Conservation (phyloP, 1,140 invertebrate species). For the Fopius arisanus region DNA sequence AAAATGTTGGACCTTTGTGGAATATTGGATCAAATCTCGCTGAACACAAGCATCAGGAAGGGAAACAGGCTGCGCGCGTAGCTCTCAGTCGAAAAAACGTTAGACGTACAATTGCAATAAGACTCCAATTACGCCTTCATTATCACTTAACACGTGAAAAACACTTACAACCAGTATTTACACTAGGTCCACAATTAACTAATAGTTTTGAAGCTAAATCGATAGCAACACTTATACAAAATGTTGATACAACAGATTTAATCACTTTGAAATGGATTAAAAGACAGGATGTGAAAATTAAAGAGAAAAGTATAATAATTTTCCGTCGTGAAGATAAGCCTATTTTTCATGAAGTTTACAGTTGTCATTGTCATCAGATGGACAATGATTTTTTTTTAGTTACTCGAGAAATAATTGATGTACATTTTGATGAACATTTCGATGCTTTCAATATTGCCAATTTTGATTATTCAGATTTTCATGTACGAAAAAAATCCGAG, state of each 20-base stretch:
- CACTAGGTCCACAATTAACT: not conserved
- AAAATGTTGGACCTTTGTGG: constrained; percentile 16
- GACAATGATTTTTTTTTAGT: no score
- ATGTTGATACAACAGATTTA: no score
- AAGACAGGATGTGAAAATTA: no score
- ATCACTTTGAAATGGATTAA: no score
- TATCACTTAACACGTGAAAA: not conserved
- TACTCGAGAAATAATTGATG: not conserved
- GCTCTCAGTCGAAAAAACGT: constrained; percentile 24
- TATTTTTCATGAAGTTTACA: not conserved
- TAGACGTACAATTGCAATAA: constrained; percentile 17
- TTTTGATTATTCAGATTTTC: no score
- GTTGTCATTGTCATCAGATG: no score
- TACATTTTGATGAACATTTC: not conserved
- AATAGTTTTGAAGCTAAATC: not conserved
- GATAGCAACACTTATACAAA: no score
- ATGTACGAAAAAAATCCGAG: no score
- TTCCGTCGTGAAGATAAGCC: no score
- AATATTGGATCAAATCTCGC: constrained; percentile 15
- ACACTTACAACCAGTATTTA: not conserved
- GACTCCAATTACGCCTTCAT: constrained; percentile 12
- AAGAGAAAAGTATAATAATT: no score
- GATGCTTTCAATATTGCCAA: not conserved
- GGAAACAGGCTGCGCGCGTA: constrained; percentile 7
- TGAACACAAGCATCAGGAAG: constrained; percentile 29